Percentiles rank a stretch among this genome's conserved stretches.
Conservation (phyloP, 2,888 invertebrate genomes). For the Conops quadrifasciatus region DNA sequence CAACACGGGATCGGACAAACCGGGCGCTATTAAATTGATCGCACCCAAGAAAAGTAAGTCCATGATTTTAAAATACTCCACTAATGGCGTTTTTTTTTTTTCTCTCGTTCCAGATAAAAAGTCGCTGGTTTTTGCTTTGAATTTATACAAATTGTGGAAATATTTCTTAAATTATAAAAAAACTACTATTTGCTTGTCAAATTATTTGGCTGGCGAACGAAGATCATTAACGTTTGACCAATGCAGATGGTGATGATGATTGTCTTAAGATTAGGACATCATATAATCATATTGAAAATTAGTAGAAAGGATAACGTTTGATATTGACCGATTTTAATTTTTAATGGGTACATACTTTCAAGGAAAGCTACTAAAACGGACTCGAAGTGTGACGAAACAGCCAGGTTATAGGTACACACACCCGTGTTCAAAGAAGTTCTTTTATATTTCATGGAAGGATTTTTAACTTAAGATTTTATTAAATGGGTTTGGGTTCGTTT, state of each 20-base stretch:
- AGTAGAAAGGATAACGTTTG: too few species aligned
- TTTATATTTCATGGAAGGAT: too few species aligned
- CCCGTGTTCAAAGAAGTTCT: too few species aligned
- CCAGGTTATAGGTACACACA: too few species aligned
- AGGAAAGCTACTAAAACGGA: too few species aligned
- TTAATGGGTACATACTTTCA: too few species aligned
- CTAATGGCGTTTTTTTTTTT: conserved; percentile 48
- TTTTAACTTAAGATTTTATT: too few species aligned
- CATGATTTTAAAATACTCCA: conserved; percentile 50
- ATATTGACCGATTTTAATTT: too few species aligned
- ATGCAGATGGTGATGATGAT: background rate
- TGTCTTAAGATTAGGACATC: background rate
- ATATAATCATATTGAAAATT: too few species aligned
- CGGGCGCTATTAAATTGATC: conserved; percentile 85
- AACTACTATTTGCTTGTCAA: conserved; percentile 4
- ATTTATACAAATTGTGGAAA: conserved; percentile 25
- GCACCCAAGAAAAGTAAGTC: conserved; percentile 93
- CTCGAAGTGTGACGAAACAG: too few species aligned
- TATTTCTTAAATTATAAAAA: conserved; percentile 14
- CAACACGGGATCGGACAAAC: conserved; percentile 70
- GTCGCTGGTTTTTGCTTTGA: conserved; percentile 52
- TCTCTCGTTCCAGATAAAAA: conserved; percentile 44
- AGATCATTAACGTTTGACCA: background rate
- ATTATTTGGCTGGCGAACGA: background rate
- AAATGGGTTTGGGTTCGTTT: too few species aligned